These are phyloP conservation scores for Pandemis heparana DNA, from an alignment of 2,888 invertebrate species.

Conservation along the genomic window DNA sequence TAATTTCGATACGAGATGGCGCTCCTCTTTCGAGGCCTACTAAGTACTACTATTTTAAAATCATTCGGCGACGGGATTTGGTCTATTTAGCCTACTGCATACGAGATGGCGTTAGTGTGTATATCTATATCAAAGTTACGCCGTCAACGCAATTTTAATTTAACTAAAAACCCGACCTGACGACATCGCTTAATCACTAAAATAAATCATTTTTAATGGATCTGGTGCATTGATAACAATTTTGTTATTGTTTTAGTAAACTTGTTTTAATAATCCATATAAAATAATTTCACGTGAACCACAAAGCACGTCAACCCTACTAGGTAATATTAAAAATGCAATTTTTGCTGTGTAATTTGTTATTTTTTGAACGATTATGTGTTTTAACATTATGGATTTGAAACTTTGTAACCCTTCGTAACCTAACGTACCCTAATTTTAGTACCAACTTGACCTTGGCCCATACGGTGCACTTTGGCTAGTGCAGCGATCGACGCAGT, in stretches of 20 bases:
- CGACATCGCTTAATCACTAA: background rate
- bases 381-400: no score
- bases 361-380: no score
- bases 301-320: background rate
- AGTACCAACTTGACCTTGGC: no score
- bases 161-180: background rate
- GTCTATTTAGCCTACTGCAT: background rate
- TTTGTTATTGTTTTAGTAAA: conserved; percentile 1
- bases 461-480: no score
- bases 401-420: no score
- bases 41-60: no score
- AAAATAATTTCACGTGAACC: background rate
- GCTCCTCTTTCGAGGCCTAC: background rate
- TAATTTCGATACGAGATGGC: conserved; percentile 22
- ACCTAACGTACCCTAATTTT: no score
- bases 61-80: no score
- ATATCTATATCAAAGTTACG: background rate
- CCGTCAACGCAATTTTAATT: background rate
- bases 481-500: no score
- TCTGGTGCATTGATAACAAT: conserved; percentile 9
- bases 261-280: conserved; percentile 13
- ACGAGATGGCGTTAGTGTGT: conserved; percentile 23
- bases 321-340: no score
- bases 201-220: background rate
- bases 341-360: no score